Evolutionary conservation across 2,113 vertebrate species (phyloP), one percentile per base, ranked within the genome.

Genomic region (Agapornis roseicollis): DNA sequence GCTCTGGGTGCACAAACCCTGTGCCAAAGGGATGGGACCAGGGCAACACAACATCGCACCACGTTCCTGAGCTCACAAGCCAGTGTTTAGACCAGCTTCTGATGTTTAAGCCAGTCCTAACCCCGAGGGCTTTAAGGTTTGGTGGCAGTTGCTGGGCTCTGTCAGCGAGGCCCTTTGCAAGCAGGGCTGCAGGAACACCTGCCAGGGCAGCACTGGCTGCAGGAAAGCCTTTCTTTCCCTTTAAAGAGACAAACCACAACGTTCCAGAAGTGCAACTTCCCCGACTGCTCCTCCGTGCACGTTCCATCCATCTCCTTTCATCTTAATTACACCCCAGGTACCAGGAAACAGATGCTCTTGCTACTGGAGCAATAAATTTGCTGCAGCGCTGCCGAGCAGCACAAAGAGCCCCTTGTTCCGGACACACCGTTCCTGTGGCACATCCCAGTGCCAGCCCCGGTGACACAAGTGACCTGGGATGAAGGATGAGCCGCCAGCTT

Each of bases 301-400:
- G 2, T 42, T 74, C 66, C 74, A 55, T 55, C 95, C 91, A 88
- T 90, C 90, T 94, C 90, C 60, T 96, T 85, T 73, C 87, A 73
- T 77, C 85, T 80, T 83, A 90, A 64, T 88, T 50, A 95, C 73
- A 87, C 86, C 83, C 89, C 85, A 93, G 90, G 80, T 68, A 94
- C 74, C 85, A 29, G 33, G 90, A 90, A 91, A 44, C 94, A 97
- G 96, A 95, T 56, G 90, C 94, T 80, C 97, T 93, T 65, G 22
- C 28, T 28, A 31, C 89, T 65, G 5, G 46, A 72, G 88, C 39
- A 94, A 92, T 60, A 81, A 92, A 94, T 3, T 5, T 1, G 20
- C 89, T 83, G 91, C 4, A 18, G 93, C 5, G 13, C 95, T 94
- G 93, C 82, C 16, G 73, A 17, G 5, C 33, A 79, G 77, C 93